Base-by-base conservation (phyloP, 2,797 vertebrate genomes). In the Chromis chromis region DNA sequence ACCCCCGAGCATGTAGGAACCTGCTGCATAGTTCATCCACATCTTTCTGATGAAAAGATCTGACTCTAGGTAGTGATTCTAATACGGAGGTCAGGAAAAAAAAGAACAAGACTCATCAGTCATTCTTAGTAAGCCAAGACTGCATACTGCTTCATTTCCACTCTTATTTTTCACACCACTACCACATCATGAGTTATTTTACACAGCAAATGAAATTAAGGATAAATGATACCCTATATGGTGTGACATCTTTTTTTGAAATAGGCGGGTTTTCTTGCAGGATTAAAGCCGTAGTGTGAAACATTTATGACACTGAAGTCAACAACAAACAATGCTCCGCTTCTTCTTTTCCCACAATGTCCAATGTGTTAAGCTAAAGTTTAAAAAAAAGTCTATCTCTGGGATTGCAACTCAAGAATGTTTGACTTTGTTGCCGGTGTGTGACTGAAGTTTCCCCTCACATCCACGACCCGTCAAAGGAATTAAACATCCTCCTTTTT, bases 1-100 rank as follows among this genome's bases (percentile, higher is more conserved):
- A 76, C 44, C 71, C 56, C 42, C 39, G 67, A 75, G 71, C 83
- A 75, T 85, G 80, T 78, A 79, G 79, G 71, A 90, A 89, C 74
- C 86, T 89, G 87, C 92, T 88, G 70, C 83, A 81, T 68, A 79
- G 50, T 74, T 42, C 76, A 82, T 82, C 78, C 56, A 78, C 87
- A 80, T 82, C 78, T 62, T 63, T 86, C 69, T 78, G 64, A 82
- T 81, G 76, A 74, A 70, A 70, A 58, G 60, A 82, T 67, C 59
- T 70, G 71, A 86, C 74, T 78, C 76, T 53, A 65, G 83, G 69
- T 53, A n/a, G 64, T 63, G 28, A 82, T 68, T n/a, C 17, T 48
- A 48, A 17, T n/a, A 10, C 19, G 7, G 46, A 21, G 46, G 13
- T 42, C 40, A 42, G 14, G 9, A 50, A 65, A 24, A 61, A 65